phyloP scores from a whole-genome alignment of 2,113 vertebrate species.

The Glareola pratincola region DNA sequence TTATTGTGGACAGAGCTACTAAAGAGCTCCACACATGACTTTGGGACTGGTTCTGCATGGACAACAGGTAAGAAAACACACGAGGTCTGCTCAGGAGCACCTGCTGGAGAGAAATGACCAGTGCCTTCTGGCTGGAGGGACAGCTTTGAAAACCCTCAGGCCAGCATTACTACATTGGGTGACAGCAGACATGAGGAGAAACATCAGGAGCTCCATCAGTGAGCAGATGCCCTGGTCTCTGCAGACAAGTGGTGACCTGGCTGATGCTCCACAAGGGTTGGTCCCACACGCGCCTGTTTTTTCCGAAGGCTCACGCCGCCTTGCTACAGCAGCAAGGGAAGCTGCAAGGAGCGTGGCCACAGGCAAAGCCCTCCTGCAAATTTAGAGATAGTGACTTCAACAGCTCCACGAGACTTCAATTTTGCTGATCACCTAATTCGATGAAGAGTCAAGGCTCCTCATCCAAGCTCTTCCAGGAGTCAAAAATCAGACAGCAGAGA shows the following conservation, averaged over 20 bases:
- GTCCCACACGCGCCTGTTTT: background rate
- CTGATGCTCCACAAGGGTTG: background rate
- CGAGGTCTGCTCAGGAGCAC: background rate
- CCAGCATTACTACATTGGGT: background rate
- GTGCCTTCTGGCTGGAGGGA: background rate
- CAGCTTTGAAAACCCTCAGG: background rate
- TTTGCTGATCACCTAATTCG: rapidly evolving
- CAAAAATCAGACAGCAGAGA: background rate
- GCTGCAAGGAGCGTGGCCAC: background rate
- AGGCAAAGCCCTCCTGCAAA: background rate
- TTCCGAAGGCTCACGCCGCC: background rate
- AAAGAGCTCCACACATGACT: background rate
- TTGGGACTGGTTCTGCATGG: background rate
- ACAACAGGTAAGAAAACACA: background rate
- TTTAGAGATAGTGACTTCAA: background rate
- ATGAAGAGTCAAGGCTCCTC: background rate
- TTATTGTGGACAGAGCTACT: slow-evolving; percentile 37
- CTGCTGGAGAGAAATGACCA: background rate
- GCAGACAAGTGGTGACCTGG: too few relatives aligned
- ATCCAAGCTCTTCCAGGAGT: background rate
- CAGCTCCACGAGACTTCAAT: background rate
- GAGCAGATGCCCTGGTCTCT: background rate
- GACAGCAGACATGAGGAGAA: background rate
- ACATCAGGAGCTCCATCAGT: background rate
- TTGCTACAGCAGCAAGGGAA: background rate